These are phyloP conservation scores for Numida meleagris DNA, from an alignment of 2,113 vertebrate genomes.

Conservation along the genomic window DNA sequence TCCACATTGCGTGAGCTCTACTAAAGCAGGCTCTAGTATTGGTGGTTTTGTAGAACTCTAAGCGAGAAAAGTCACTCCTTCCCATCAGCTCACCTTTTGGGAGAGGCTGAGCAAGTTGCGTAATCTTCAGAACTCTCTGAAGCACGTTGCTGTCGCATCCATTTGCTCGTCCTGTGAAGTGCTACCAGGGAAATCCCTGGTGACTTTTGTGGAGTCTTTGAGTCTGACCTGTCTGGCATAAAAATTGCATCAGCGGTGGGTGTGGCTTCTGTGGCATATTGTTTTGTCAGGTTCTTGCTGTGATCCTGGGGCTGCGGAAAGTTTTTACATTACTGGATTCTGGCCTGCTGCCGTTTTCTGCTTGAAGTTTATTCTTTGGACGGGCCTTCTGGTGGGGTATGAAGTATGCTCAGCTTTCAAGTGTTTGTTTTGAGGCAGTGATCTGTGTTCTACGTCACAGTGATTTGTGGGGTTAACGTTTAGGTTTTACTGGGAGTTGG, in stretches of 20 bases:
- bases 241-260: neutral
- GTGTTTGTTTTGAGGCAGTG: neutral
- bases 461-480: neutral
- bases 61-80: neutral
- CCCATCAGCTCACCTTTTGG: accelerated
- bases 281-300: neutral
- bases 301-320: neutral
- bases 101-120: neutral
- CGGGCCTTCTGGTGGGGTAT: neutral
- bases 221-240: neutral
- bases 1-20: too few relatives aligned
- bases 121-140: neutral
- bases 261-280: neutral
- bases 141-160: accelerated
- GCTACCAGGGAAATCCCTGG: neutral
- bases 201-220: neutral
- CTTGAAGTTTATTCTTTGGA: neutral
- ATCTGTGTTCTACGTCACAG: neutral
- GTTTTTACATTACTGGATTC: neutral
- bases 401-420: neutral
- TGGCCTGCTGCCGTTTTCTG: neutral
- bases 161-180: accelerated
- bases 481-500: neutral
- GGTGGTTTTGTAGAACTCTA: neutral
- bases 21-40: too few relatives aligned